Evolutionary conservation across 2,797 vertebrate species (phyloP).

Genomic region (Botia almorhae): DNA sequence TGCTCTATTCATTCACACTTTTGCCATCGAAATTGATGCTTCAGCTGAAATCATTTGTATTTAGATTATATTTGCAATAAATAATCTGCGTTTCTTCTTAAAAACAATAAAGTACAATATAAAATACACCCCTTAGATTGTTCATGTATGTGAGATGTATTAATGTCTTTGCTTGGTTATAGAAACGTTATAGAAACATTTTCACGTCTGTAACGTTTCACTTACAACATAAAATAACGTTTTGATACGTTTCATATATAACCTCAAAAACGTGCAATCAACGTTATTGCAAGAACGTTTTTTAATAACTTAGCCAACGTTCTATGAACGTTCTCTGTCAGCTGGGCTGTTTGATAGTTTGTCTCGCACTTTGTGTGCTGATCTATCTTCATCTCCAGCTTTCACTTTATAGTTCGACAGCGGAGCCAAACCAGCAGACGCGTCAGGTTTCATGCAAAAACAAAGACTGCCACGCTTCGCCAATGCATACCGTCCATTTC

Average conservation of each 20-base stretch:
- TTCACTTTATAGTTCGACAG: constrained; percentile 6
- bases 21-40: not conserved
- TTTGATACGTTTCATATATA: no score
- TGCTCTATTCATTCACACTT: constrained; percentile 3
- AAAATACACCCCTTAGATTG: not conserved
- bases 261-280: no score
- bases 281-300: no score
- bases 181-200: no score
- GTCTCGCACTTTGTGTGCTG: constrained; percentile 9
- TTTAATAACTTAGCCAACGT: no score
- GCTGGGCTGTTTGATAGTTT: not conserved
- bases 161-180: no score
- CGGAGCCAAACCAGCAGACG: constrained; percentile 7
- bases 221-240: no score
- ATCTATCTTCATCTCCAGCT: not conserved
- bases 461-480: constrained; percentile 9
- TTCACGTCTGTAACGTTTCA: no score
- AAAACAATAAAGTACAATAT: constrained; percentile 26
- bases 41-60: not conserved
- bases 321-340: no score
- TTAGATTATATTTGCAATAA: not conserved
- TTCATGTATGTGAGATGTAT: no score
- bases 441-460: constrained; percentile 16
- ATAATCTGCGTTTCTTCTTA: not conserved
- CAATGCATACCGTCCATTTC: constrained; percentile 17